phyloP scores from a whole-genome alignment of 1,140 invertebrate genomes.

The Fopius arisanus region DNA sequence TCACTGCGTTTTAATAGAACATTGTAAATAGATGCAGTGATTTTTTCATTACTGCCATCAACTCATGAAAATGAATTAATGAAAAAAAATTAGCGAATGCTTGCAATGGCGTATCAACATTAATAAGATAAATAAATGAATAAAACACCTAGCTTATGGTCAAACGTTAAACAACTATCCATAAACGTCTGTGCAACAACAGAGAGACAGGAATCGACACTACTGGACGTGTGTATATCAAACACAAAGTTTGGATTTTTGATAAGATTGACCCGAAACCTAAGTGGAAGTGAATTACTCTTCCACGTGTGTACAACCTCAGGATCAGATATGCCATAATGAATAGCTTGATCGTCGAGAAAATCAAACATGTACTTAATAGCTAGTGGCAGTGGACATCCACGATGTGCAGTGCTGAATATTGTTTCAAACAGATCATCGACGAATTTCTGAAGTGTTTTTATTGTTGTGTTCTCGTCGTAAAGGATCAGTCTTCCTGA shows the following conservation, averaged over 20 bases:
- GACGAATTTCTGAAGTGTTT: slow-evolving; percentile 97
- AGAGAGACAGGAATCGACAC: slow-evolving; percentile 97
- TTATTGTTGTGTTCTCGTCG: slow-evolving; percentile 96
- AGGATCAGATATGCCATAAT: slow-evolving; percentile 94
- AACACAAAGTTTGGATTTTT: slow-evolving; percentile 99
- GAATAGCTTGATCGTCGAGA: slow-evolving; percentile 96
- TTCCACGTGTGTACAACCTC: slow-evolving; percentile 99
- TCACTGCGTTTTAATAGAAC: not conserved
- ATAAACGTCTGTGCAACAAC: slow-evolving; percentile 99
- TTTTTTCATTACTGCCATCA: no score
- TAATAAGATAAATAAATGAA: no score
- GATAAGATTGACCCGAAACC: slow-evolving; percentile 99
- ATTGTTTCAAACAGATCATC: slow-evolving; percentile 99
- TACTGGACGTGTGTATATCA: slow-evolving; percentile 99
- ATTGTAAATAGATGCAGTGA: not conserved
- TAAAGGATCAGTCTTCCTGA: slow-evolving; percentile 91
- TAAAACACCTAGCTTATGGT: slow-evolving; percentile 90
- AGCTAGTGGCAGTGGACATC: slow-evolving; percentile 92
- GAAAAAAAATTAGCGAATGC: no score
- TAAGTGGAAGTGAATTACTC: slow-evolving; percentile 87
- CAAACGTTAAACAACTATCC: slow-evolving; percentile 99
- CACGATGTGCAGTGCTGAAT: slow-evolving; percentile 95
- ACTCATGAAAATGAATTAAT: no score
- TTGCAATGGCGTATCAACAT: no score
- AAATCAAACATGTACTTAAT: slow-evolving; percentile 99